phyloP scores from a whole-genome alignment of 2,797 vertebrate genomes.

The Lateolabrax maculatus region DNA sequence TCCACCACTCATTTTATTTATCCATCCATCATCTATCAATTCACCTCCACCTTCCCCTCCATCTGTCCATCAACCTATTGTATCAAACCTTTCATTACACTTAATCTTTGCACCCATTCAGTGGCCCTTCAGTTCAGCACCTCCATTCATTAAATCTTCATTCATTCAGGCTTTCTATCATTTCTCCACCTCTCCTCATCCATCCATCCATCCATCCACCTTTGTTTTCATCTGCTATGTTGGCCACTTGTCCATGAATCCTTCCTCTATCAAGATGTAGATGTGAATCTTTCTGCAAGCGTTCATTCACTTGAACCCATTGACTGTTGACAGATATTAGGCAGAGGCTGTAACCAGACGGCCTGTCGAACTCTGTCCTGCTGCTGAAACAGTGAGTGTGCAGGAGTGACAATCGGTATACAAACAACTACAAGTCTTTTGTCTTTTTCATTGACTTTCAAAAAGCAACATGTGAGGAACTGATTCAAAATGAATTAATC shows the following conservation, averaged over 20 bases:
- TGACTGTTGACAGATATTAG: too few species aligned
- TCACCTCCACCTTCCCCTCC: neutral
- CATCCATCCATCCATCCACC: neutral
- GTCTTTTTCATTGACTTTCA: too few species aligned
- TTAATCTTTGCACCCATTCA: neutral
- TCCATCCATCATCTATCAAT: neutral
- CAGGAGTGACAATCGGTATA: too few species aligned
- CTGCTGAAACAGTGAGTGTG: too few species aligned
- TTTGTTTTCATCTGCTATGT: neutral
- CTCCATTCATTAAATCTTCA: constrained; percentile 6
- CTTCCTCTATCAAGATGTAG: neutral
- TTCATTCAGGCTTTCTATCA: neutral
- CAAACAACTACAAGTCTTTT: too few species aligned
- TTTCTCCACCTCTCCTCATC: neutral
- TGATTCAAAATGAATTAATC: too few species aligned
- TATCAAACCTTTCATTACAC: too few species aligned
- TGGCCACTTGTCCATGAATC: neutral
- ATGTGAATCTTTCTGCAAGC: too few species aligned
- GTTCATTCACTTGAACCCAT: neutral
- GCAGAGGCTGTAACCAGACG: too few species aligned
- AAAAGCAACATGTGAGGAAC: too few species aligned
- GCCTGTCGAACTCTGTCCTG: too few species aligned
- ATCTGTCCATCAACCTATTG: neutral
- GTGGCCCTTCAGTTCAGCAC: neutral
- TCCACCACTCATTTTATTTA: neutral